Evolutionary conservation across 1,140 invertebrate genomes (phyloP).

Genomic region (Ephestia elutella): DNA sequence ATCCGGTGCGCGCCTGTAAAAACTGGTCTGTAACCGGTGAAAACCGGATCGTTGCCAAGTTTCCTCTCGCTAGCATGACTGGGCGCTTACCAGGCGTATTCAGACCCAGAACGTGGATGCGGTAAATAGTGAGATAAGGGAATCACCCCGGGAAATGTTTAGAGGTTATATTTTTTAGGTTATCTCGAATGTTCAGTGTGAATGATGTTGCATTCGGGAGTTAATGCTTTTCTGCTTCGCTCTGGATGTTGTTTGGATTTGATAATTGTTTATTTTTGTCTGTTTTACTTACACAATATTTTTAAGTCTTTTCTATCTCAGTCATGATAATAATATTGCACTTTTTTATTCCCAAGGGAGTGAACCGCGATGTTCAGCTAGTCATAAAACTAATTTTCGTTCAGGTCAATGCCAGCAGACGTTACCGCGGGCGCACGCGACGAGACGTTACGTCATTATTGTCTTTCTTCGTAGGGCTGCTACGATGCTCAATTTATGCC

Average conservation of each 20-base stretch:
- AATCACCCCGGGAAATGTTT: neutral
- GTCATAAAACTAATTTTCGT: no score
- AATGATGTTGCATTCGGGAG: neutral
- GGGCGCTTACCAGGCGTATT: conserved; percentile 22
- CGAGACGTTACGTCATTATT: no score
- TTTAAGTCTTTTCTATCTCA: no score
- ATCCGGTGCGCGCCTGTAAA: neutral
- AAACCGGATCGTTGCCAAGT: conserved; percentile 25
- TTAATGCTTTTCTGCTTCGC: neutral
- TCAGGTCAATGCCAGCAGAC: no score
- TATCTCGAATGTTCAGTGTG: conserved; percentile 3
- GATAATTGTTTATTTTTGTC: no score
- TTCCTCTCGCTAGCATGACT: conserved; percentile 23
- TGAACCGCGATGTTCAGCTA: no score
- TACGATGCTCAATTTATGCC: no score
- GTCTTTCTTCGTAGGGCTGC: no score
- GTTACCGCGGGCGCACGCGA: no score
- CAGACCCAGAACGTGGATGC: conserved; percentile 10
- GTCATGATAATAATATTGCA: no score
- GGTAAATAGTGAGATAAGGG: conserved; percentile 11
- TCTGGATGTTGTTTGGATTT: neutral
- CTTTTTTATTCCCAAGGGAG: no score
- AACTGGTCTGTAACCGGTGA: conserved; percentile 12
- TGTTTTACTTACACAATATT: no score
- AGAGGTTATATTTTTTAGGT: conserved; percentile 3